Percentiles rank a stretch among this genome's conserved stretches.
phyloP scores from a whole-genome alignment of 1,140 invertebrate species.

The Leptinotarsa lineolata region DNA sequence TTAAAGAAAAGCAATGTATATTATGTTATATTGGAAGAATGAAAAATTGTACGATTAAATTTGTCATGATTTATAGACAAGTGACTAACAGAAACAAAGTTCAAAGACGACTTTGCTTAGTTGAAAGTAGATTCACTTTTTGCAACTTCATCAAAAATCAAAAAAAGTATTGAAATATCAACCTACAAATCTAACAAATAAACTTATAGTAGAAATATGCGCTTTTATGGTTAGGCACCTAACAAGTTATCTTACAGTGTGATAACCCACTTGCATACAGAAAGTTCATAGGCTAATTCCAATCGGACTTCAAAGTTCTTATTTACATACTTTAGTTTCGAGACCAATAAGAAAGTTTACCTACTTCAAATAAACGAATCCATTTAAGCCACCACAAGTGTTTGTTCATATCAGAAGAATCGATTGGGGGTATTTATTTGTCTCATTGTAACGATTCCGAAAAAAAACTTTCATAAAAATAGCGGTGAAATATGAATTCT shows the following conservation, averaged over 20 bases:
- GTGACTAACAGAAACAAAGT: too few species aligned
- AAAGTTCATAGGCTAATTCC: slow-evolving; percentile 50
- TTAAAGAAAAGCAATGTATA: too few species aligned
- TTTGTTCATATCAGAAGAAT: neutral
- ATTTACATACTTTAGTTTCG: neutral
- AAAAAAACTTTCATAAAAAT: too few species aligned
- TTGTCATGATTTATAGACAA: too few species aligned
- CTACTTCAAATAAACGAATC: neutral
- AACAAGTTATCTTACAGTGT: slow-evolving; percentile 45
- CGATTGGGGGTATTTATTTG: neutral
- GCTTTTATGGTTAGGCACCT: slow-evolving; percentile 39
- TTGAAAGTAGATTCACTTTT: too few species aligned
- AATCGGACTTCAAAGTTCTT: slow-evolving; percentile 26
- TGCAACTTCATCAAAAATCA: too few species aligned
- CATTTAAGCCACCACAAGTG: neutral
- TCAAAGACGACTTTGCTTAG: too few species aligned
- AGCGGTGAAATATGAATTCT: neutral
- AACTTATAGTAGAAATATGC: slow-evolving; percentile 48
- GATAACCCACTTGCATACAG: slow-evolving; percentile 49
- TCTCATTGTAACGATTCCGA: too few species aligned
- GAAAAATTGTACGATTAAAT: too few species aligned
- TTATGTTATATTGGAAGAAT: too few species aligned
- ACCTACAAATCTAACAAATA: slow-evolving; percentile 31
- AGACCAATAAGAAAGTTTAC: neutral
- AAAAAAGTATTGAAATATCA: too few species aligned